phyloP scores from a whole-genome alignment of 2,113 vertebrate species.

The Maccullochella peelii region DNA sequence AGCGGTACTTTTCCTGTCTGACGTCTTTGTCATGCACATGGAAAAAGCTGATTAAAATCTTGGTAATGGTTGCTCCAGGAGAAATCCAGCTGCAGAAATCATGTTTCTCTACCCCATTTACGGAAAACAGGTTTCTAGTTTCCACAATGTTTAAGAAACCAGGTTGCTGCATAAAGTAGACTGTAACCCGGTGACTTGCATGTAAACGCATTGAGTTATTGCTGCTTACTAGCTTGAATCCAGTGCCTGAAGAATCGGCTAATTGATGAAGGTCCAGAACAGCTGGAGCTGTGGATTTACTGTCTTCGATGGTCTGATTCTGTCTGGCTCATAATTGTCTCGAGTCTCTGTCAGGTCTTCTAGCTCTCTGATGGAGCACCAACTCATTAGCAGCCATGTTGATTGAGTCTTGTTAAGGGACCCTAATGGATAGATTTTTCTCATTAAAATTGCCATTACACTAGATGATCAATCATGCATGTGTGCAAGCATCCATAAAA shows the following conservation, averaged over 20 bases:
- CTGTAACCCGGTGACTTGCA: too few relatives aligned
- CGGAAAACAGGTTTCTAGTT: not conserved
- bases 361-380: slow-evolving; percentile 44
- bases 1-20: not conserved
- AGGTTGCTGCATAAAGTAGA: not conserved
- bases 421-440: slow-evolving; percentile 73
- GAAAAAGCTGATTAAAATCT: not conserved
- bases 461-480: slow-evolving; percentile 38
- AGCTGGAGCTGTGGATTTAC: slow-evolving; percentile 61
- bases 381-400: slow-evolving; percentile 75
- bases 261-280: slow-evolving; percentile 43
- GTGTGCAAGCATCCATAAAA: not conserved
- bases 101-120: not conserved
- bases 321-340: slow-evolving; percentile 35
- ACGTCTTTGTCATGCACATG: not conserved
- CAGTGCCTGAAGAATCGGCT: slow-evolving; percentile 34
- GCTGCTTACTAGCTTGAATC: slow-evolving; percentile 44
- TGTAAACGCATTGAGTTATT: not conserved
- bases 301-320: slow-evolving; percentile 41
- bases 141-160: not conserved
- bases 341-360: slow-evolving; percentile 34
- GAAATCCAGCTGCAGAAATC: not conserved
- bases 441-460: slow-evolving; percentile 65
- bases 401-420: slow-evolving; percentile 74
- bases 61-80: not conserved